phyloP scores from a whole-genome alignment of 2,888 invertebrate genomes.

The Aromia moschata region DNA sequence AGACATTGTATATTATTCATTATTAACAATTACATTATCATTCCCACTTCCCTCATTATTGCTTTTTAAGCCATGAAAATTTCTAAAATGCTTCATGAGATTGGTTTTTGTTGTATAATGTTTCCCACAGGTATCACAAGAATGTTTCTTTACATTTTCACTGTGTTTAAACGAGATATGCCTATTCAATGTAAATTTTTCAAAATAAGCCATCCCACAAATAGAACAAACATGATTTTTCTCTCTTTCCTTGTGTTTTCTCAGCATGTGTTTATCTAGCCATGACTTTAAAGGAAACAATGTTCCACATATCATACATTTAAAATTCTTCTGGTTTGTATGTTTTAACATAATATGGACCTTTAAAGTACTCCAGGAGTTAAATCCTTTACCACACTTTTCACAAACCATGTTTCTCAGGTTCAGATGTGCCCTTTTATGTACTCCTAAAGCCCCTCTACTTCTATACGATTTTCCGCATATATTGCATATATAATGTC shows the following conservation, averaged over 20 bases:
- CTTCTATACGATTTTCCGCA: conserved; percentile 48
- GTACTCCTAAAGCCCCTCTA: conserved; percentile 46
- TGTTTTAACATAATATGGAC: conserved; percentile 47
- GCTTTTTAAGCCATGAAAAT: neutral
- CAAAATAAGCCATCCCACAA: conserved; percentile 14
- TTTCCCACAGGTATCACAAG: conserved; percentile 10
- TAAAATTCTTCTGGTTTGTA: conserved; percentile 44
- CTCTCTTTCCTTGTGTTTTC: conserved; percentile 9
- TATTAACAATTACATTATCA: neutral
- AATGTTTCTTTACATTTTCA: conserved; percentile 8
- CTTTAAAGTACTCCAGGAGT: conserved; percentile 46
- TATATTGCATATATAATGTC: conserved; percentile 43
- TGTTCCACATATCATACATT: conserved; percentile 46
- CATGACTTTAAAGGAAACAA: conserved; percentile 48
- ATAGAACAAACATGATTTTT: conserved; percentile 5
- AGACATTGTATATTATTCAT: neutral
- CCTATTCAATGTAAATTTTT: conserved; percentile 12
- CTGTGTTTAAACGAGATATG: conserved; percentile 4
- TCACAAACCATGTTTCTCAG: conserved; percentile 48
- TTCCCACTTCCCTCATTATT: neutral
- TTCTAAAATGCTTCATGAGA: neutral
- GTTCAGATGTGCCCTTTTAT: conserved; percentile 48
- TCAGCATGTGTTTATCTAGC: conserved; percentile 46
- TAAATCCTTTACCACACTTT: conserved; percentile 48
- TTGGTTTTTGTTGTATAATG: neutral